Percentiles rank a stretch among this genome's conserved stretches.
Evolutionary conservation across 2,888 invertebrate species (phyloP).

Genomic region (Standfussiana lucernea): DNA sequence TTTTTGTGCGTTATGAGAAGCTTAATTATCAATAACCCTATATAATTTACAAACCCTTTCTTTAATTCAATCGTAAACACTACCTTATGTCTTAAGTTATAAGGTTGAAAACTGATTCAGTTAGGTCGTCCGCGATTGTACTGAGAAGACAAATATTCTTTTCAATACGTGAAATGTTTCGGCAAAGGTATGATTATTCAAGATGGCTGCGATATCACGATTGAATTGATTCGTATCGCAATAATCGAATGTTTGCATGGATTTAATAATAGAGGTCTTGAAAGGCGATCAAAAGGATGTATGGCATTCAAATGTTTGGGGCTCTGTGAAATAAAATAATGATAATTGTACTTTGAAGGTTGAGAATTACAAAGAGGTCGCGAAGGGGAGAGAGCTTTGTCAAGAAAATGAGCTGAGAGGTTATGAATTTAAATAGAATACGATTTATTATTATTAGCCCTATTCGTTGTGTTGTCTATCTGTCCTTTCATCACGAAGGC

Average conservation of each 20-base stretch:
- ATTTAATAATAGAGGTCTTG: conserved; percentile 77
- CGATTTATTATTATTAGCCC: neutral
- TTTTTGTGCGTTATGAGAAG: conserved; percentile 46
- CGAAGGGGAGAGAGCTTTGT: neutral
- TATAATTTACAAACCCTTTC: conserved; percentile 52
- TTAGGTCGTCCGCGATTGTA: neutral
- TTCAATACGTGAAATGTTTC: conserved; percentile 77
- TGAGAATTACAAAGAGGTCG: neutral
- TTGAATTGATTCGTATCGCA: conserved; percentile 71
- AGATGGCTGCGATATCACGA: conserved; percentile 69
- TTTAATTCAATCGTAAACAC: conserved; percentile 18
- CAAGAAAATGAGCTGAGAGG: neutral
- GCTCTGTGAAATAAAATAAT: conserved; percentile 5
- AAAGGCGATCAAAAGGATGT: conserved; percentile 70
- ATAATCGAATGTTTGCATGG: conserved; percentile 74
- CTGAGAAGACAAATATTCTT: conserved; percentile 64
- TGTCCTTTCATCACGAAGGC: too few relatives aligned
- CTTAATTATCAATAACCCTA: conserved; percentile 56
- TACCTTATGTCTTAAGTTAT: neutral
- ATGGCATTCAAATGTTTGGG: conserved; percentile 45
- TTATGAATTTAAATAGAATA: neutral
- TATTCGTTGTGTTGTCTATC: too few relatives aligned
- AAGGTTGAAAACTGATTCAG: neutral
- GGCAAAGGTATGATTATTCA: conserved; percentile 79
- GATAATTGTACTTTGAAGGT: neutral